A percentile compares a stretch with the other conserved stretches of the same genome.
phyloP scores from a whole-genome alignment of 2,113 vertebrate genomes.

The Cyanoramphus novaezelandiae region DNA sequence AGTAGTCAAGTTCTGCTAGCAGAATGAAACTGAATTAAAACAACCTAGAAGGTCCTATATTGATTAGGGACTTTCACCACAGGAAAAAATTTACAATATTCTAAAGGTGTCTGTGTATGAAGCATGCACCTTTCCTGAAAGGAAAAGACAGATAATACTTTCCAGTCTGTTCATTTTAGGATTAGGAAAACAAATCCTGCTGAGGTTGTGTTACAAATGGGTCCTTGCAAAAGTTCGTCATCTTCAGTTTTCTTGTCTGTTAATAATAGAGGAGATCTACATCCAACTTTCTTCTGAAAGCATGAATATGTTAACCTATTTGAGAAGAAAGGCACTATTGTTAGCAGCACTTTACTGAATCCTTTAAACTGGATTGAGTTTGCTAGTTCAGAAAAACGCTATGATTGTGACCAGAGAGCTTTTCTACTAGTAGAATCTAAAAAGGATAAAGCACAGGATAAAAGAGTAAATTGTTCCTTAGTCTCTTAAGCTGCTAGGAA shows the following conservation, averaged over 20 bases:
- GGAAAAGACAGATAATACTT: not conserved
- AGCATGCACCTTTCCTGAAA: not conserved
- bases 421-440: not conserved
- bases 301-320: not conserved
- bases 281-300: not conserved
- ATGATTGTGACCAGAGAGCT: not conserved
- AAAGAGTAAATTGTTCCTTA: not conserved
- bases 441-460: not conserved
- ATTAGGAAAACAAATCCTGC: not conserved
- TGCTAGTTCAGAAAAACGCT: not conserved
- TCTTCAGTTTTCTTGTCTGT: not conserved
- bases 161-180: not conserved
- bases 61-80: not conserved
- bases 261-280: not conserved
- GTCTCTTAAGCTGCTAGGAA: not conserved
- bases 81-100: not conserved
- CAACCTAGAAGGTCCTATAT: not conserved
- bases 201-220: not conserved
- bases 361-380: not conserved
- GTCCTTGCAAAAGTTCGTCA: not conserved
- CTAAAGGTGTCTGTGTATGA: not conserved
- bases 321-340: not conserved
- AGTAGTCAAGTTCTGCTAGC: not conserved
- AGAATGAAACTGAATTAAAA: not conserved
- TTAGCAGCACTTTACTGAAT: not conserved